Evolutionary conservation across 2,797 vertebrate genomes (phyloP).

Genomic region (Sebastes steindachneri): DNA sequence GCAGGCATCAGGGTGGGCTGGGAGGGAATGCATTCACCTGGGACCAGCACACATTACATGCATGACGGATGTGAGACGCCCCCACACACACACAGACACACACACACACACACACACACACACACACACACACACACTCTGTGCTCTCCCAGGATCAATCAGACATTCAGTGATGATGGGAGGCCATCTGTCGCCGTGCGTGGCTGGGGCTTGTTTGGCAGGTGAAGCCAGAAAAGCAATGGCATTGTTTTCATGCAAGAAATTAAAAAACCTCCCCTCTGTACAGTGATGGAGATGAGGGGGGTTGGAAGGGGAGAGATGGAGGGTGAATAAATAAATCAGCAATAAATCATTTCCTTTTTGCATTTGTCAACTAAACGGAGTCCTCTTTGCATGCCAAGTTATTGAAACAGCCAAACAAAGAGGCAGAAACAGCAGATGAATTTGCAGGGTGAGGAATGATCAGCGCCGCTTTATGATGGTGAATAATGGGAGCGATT

Average conservation of each 20-base stretch:
- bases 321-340: conserved; percentile 83
- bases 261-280: conserved; percentile 81
- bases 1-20: conserved; percentile 61
- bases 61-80: conserved; percentile 76
- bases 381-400: conserved; percentile 83
- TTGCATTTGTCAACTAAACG: conserved; percentile 86
- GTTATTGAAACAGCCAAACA: conserved; percentile 83
- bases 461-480: conserved; percentile 77
- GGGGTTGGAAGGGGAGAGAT: conserved; percentile 67
- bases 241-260: conserved; percentile 88
- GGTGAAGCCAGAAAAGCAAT: conserved; percentile 82
- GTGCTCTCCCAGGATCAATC: conserved; percentile 84
- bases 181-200: conserved; percentile 86
- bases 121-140: conserved; percentile 11
- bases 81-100: not conserved
- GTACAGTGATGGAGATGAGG: conserved; percentile 80
- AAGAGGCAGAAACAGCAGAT: conserved; percentile 78
- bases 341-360: conserved; percentile 86
- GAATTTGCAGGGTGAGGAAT: conserved; percentile 78
- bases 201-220: conserved; percentile 82
- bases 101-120: not conserved
- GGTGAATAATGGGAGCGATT: conserved; percentile 80
- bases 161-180: conserved; percentile 83
- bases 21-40: conserved; percentile 72
- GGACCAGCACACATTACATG: conserved; percentile 76